phyloP scores from a whole-genome alignment of 2,113 vertebrate genomes.

The Syrmaticus mikado region DNA sequence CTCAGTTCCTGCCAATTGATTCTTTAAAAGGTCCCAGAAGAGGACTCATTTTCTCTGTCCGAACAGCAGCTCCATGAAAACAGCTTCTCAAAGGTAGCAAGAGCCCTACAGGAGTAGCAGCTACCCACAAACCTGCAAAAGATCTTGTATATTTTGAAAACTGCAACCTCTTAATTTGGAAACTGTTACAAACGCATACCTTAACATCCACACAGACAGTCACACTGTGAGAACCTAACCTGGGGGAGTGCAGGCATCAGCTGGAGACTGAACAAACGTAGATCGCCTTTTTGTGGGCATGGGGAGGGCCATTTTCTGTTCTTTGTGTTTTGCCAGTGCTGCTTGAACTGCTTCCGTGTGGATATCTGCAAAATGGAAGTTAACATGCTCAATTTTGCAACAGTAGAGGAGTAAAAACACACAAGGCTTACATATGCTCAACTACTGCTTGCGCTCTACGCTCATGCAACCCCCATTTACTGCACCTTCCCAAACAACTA shows the following conservation, averaged over 20 bases:
- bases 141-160: neutral
- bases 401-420: neutral
- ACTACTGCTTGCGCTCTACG: rapidly evolving
- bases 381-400: rapidly evolving
- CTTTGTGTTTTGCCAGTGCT: constrained; percentile 95
- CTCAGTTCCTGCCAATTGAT: neutral
- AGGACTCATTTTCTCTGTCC: neutral
- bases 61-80: neutral
- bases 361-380: constrained; percentile 79
- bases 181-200: neutral
- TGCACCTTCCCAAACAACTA: neutral
- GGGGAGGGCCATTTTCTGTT: constrained; percentile 96
- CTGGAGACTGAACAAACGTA: constrained; percentile 93
- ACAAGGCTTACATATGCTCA: rapidly evolving
- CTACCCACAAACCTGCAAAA: neutral
- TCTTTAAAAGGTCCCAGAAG: neutral
- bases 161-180: neutral
- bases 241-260: constrained; percentile 93
- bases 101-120: neutral
- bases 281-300: constrained; percentile 97
- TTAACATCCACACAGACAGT: rapidly evolving
- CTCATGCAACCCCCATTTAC: rapidly evolving
- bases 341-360: constrained; percentile 96
- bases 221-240: constrained; percentile 74
- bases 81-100: neutral